Evolutionary conservation across 2,888 invertebrate genomes (phyloP).

Genomic region (Magallana nippona): DNA sequence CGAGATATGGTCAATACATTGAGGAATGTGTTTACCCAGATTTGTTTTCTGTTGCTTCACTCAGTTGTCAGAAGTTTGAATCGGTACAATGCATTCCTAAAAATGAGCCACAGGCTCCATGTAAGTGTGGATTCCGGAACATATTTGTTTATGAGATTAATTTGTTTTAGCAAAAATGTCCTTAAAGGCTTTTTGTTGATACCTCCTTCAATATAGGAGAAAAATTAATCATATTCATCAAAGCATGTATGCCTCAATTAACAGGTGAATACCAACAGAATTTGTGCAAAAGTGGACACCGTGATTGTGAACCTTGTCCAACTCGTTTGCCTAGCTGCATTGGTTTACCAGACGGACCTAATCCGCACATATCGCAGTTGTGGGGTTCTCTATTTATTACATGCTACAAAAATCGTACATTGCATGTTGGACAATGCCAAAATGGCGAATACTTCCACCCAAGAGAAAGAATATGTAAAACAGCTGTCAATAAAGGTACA

Average conservation of each 20-base stretch:
- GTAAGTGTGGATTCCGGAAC: slow-evolving; percentile 52
- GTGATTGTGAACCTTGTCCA: slow-evolving; percentile 47
- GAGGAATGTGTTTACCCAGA: slow-evolving; percentile 48
- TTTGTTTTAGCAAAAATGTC: not conserved
- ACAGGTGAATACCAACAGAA: slow-evolving; percentile 55
- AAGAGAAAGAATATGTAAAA: slow-evolving; percentile 24
- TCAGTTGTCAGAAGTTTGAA: slow-evolving; percentile 59
- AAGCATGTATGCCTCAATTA: too few species aligned
- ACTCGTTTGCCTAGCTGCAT: slow-evolving; percentile 49
- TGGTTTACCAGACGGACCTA: slow-evolving; percentile 46
- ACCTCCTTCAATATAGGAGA: too few species aligned
- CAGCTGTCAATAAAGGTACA: slow-evolving; percentile 37
- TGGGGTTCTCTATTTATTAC: slow-evolving; percentile 44
- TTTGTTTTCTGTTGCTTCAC: slow-evolving; percentile 49
- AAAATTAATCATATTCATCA: too few species aligned
- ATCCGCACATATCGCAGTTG: slow-evolving; percentile 44
- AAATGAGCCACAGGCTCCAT: slow-evolving; percentile 62
- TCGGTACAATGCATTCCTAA: slow-evolving; percentile 54
- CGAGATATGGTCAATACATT: slow-evolving; percentile 37
- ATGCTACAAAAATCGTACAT: slow-evolving; percentile 49
- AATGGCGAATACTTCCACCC: slow-evolving; percentile 45
- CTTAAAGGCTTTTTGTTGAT: too few species aligned
- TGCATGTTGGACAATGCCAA: slow-evolving; percentile 34
- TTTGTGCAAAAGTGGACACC: slow-evolving; percentile 25
- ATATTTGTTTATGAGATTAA: too few species aligned